Evolutionary conservation across 2,113 vertebrate species (phyloP).

Genomic region (Coregonus clupeaformis): DNA sequence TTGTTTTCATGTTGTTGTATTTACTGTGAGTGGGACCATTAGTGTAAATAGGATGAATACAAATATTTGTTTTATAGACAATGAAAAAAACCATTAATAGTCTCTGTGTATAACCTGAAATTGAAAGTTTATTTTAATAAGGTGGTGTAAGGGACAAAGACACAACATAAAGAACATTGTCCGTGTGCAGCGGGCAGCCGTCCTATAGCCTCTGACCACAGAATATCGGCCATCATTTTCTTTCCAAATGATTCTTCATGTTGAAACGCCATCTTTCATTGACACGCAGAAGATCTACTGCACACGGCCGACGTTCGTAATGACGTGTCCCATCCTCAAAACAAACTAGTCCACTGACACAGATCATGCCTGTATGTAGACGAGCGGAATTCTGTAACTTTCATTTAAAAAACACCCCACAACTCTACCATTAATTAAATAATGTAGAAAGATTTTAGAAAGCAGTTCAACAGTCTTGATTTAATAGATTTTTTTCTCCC

Average conservation of each 20-base stretch:
- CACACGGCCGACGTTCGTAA: background rate
- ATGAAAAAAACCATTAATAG: conserved; percentile 2
- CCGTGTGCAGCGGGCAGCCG: too few species aligned
- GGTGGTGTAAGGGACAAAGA: too few species aligned
- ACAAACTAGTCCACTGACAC: conserved; percentile 38
- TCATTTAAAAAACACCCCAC: background rate
- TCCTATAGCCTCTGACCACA: too few species aligned
- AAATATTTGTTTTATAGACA: conserved; percentile 57
- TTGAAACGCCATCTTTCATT: too few species aligned
- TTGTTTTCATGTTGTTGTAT: conserved; percentile 47
- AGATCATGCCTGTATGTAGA: conserved; percentile 37
- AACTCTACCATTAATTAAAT: conserved; percentile 4
- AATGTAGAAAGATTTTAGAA: conserved; percentile 3
- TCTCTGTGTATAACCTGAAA: conserved; percentile 40
- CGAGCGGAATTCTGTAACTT: conserved; percentile 15
- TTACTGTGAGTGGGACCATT: conserved; percentile 54
- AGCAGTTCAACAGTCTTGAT: too few species aligned
- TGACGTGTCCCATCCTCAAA: conserved; percentile 1
- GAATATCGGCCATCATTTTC: too few species aligned
- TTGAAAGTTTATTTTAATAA: too few species aligned
- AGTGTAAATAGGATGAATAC: conserved; percentile 45
- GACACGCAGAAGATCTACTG: too few species aligned
- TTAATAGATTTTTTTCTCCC: too few species aligned
- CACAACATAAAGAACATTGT: too few species aligned
- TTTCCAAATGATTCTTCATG: too few species aligned